Evolutionary conservation across 2,888 invertebrate genomes (phyloP).

Genomic region (Drosophila greeni): DNA sequence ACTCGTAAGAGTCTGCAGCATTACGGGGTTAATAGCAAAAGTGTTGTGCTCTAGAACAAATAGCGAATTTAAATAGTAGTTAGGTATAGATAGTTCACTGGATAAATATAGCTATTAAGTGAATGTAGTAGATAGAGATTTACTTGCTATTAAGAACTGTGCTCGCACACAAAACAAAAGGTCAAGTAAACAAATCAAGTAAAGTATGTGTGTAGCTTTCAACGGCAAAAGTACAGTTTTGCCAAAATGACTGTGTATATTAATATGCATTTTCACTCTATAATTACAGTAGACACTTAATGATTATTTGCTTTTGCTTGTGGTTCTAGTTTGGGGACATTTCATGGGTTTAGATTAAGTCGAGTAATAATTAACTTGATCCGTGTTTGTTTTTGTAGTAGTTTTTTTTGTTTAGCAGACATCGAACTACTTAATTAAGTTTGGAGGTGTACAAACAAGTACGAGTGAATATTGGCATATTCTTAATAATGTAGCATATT

Average conservation of each 20-base stretch:
- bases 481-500: constrained; percentile 65
- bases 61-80: constrained; percentile 47
- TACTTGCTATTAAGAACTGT: constrained; percentile 47
- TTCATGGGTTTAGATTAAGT: constrained; percentile 56
- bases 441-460: constrained; percentile 39
- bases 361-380: constrained; percentile 45
- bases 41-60: constrained; percentile 57
- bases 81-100: constrained; percentile 28
- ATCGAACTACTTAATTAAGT: constrained; percentile 63
- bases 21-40: constrained; percentile 66
- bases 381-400: constrained; percentile 25
- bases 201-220: constrained; percentile 20
- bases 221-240: constrained; percentile 44
- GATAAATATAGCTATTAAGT: constrained; percentile 25
- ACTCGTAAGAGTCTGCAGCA: constrained; percentile 57
- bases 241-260: constrained; percentile 43
- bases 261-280: constrained; percentile 64
- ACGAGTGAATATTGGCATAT: constrained; percentile 31
- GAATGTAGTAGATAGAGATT: constrained; percentile 21
- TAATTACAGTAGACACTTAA: constrained; percentile 67
- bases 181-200: constrained; percentile 24
- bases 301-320: constrained; percentile 48
- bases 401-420: constrained; percentile 59
- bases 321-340: constrained; percentile 24
- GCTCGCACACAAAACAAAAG: constrained; percentile 52